These are phyloP conservation scores for Picus viridis DNA, from an alignment of 2,797 vertebrate species.

Conservation along the genomic window DNA sequence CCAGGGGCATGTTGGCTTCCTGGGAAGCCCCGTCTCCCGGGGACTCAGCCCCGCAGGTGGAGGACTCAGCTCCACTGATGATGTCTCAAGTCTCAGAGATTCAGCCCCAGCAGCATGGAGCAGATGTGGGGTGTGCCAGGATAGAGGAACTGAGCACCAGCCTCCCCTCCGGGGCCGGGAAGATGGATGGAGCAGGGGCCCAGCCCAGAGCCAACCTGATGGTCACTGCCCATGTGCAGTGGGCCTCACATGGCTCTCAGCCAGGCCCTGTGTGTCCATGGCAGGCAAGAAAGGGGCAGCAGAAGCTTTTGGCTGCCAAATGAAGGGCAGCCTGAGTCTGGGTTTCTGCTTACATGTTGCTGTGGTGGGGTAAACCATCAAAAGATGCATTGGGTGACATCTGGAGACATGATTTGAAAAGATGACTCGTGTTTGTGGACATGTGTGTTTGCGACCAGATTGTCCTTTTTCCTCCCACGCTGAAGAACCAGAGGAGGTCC, in stretches of 20 bases:
- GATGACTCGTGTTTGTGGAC: neutral
- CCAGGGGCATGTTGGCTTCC: accelerated
- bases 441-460: neutral
- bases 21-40: accelerated
- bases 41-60: neutral
- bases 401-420: conserved; percentile 19
- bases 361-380: neutral
- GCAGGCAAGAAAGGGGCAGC: neutral
- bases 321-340: neutral
- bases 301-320: neutral
- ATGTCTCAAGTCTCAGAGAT: neutral
- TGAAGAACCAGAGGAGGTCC: conserved; percentile 38
- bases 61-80: accelerated
- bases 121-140: neutral
- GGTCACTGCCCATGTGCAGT: accelerated
- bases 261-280: neutral
- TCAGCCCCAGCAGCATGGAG: neutral
- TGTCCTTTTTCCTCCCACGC: neutral
- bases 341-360: neutral
- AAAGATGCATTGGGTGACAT: neutral
- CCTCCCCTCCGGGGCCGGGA: accelerated
- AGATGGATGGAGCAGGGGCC: too few relatives aligned
- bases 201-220: neutral
- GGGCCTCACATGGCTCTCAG: neutral
- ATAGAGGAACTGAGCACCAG: neutral